These are phyloP conservation scores for Ceyx cyanopectus DNA, from an alignment of 2,113 vertebrate genomes.

Conservation along the genomic window DNA sequence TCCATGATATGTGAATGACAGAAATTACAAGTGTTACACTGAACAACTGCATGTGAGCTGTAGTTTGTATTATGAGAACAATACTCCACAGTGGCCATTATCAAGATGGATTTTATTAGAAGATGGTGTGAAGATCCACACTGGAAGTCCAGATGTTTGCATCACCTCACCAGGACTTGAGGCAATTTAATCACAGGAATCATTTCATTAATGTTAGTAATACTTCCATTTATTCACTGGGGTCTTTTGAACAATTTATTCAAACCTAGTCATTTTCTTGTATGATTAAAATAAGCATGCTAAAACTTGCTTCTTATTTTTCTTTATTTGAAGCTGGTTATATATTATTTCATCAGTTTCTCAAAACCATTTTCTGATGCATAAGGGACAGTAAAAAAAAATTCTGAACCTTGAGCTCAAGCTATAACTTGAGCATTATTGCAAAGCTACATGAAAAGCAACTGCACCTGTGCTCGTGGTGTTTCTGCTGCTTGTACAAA, in stretches of 20 bases:
- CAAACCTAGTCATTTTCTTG: background rate
- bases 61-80: background rate
- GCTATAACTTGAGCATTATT: background rate
- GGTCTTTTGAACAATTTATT: background rate
- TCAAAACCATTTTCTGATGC: background rate
- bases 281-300: background rate
- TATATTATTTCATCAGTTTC: background rate
- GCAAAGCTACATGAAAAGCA: background rate
- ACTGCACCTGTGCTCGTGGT: background rate
- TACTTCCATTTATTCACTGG: background rate
- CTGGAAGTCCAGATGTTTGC: background rate
- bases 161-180: constrained; percentile 20
- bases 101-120: constrained; percentile 42
- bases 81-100: background rate
- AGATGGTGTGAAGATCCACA: background rate
- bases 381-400: background rate
- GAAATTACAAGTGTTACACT: background rate
- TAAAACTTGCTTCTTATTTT: background rate
- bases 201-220: background rate
- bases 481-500: background rate
- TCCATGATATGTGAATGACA: background rate
- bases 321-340: background rate
- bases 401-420: background rate
- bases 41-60: background rate
- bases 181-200: background rate